Percentiles rank a stretch among this genome's conserved stretches.
phyloP scores from a whole-genome alignment of 2,888 invertebrate genomes.

The Tortricodes alternella region DNA sequence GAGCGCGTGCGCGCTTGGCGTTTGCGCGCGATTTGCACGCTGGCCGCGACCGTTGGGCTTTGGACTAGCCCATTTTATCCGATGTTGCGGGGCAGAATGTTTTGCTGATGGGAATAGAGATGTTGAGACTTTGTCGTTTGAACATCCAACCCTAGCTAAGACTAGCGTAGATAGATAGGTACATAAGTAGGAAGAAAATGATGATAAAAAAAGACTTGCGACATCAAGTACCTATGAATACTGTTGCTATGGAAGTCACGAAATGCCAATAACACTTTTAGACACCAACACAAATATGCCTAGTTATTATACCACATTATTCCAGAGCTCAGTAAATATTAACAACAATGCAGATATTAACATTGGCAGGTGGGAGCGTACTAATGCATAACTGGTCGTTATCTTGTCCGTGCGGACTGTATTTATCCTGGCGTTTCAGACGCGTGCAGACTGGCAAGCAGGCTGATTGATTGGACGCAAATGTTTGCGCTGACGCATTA shows the following conservation, averaged over 20 bases:
- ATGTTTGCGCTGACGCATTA: conserved; percentile 21
- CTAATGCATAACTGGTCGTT: conserved; percentile 25
- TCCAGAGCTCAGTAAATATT: conserved; percentile 4
- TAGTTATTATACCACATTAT: not conserved
- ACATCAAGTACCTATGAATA: too few species aligned
- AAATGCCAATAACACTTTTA: not conserved
- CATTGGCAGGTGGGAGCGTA: conserved; percentile 17
- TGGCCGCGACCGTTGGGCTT: conserved; percentile 14
- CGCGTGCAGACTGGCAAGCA: conserved; percentile 10
- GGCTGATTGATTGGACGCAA: conserved; percentile 20
- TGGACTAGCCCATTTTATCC: conserved; percentile 6
- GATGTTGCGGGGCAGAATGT: not conserved
- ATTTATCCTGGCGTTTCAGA: conserved; percentile 7
- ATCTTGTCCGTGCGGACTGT: conserved; percentile 12
- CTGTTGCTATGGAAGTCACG: too few species aligned
- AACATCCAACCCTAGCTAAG: too few species aligned
- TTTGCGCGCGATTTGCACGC: conserved; percentile 27
- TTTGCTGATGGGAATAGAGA: conserved; percentile 4
- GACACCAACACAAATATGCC: not conserved
- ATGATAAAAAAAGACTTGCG: too few species aligned
- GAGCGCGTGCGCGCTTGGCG: conserved; percentile 39
- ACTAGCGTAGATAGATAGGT: too few species aligned
- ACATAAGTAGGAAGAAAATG: too few species aligned
- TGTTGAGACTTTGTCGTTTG: not conserved
- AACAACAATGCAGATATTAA: conserved; percentile 12